Evolutionary conservation across 2,113 vertebrate species (phyloP).

Genomic region (Leucosticte australis): DNA sequence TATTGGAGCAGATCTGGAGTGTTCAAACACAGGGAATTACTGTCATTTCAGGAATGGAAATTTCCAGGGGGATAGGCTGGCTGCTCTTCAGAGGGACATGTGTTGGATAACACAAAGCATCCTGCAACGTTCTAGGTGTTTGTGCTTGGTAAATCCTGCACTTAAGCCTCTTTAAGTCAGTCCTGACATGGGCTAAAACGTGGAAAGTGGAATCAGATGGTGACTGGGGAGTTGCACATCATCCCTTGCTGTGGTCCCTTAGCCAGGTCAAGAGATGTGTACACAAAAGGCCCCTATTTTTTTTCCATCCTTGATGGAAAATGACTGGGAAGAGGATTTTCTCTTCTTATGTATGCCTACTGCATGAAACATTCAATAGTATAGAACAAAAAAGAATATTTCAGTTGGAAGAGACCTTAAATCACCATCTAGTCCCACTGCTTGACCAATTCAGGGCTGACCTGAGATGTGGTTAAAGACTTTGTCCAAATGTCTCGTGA

Average conservation of each 20-base stretch:
- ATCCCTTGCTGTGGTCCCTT: neutral
- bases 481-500: neutral
- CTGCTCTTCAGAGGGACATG: neutral
- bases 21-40: neutral
- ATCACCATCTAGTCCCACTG: neutral
- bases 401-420: neutral
- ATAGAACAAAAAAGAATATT: neutral
- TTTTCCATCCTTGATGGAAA: neutral
- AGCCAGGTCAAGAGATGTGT: neutral
- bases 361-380: neutral
- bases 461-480: neutral
- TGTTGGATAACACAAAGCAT: neutral
- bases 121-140: neutral
- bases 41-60: neutral
- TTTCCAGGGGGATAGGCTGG: neutral
- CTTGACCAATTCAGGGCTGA: neutral
- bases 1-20: neutral
- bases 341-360: neutral
- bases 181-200: neutral
- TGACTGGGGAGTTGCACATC: neutral
- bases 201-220: neutral
- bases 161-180: neutral
- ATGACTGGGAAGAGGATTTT: neutral
- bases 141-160: neutral
- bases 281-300: neutral